Conservation (phyloP, 2,888 invertebrate species). For the Platypus cylindrus region DNA sequence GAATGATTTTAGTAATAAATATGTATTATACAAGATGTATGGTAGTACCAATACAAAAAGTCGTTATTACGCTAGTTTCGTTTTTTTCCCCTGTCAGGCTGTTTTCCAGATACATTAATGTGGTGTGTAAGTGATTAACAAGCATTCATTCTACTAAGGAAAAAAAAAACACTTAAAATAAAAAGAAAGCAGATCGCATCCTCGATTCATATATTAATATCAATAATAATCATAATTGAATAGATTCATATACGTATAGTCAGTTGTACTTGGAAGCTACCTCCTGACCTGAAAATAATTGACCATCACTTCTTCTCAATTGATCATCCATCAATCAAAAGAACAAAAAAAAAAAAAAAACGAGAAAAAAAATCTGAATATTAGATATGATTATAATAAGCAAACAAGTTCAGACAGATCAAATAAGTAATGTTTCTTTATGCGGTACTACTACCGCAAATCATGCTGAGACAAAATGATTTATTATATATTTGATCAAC, state of each 20-base stretch:
- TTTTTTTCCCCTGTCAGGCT: too few species aligned
- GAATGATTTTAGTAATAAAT: too few species aligned
- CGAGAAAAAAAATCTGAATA: too few species aligned
- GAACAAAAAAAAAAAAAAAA: too few species aligned
- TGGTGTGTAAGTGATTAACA: too few species aligned
- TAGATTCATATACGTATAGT: constrained; percentile 13
- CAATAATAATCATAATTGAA: constrained; percentile 1
- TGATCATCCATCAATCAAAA: constrained; percentile 28
- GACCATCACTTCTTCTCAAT: constrained; percentile 24
- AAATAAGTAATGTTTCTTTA: constrained; percentile 19
- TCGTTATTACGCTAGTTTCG: too few species aligned
- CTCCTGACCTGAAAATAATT: constrained; percentile 21
- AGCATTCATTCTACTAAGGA: too few species aligned
- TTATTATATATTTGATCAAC: constrained; percentile 20
- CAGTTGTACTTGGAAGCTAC: constrained; percentile 17
- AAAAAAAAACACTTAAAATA: background rate
- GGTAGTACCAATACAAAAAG: too few species aligned
- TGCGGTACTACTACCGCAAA: constrained; percentile 16
- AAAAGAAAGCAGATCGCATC: background rate
- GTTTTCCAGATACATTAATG: too few species aligned
- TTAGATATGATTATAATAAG: too few species aligned
- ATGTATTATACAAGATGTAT: too few species aligned
- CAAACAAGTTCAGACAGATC: constrained; percentile 25
- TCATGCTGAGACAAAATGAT: constrained; percentile 19
- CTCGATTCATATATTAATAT: background rate